A percentile compares a stretch with the other conserved stretches of the same genome.
Conservation (phyloP, 2,113 vertebrate species). For the Vombatus ursinus region DNA sequence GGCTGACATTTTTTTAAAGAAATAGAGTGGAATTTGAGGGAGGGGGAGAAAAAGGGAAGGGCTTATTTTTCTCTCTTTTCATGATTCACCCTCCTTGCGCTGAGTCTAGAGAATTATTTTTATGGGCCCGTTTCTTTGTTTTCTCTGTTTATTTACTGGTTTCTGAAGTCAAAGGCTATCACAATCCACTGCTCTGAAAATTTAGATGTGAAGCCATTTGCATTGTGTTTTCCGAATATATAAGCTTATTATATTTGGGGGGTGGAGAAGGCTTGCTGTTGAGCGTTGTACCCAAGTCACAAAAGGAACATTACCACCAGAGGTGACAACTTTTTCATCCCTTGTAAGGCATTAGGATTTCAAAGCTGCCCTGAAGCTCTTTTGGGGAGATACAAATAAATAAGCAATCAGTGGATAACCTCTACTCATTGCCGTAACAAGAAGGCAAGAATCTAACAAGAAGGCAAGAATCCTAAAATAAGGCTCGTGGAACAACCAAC, state of each 20-base stretch:
- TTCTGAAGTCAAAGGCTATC: conserved; percentile 44
- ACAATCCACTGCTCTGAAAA: neutral
- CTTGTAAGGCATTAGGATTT: conserved; percentile 46
- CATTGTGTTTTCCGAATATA: neutral
- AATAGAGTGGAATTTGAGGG: conserved; percentile 50
- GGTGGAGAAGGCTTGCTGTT: conserved; percentile 10
- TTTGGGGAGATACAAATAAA: conserved; percentile 53
- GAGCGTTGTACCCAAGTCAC: conserved; percentile 23
- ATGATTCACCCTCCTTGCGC: conserved; percentile 21
- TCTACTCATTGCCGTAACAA: neutral
- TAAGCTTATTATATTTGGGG: conserved; percentile 39
- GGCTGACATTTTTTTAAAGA: conserved; percentile 64
- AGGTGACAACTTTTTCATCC: neutral
- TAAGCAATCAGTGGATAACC: neutral
- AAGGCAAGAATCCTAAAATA: neutral
- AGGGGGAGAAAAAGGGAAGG: neutral
- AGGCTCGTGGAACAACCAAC: neutral
- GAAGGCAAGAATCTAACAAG: conserved; percentile 11
- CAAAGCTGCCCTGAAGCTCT: conserved; percentile 50
- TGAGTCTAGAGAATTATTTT: neutral
- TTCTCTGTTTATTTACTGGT: neutral
- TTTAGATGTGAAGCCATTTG: conserved; percentile 11
- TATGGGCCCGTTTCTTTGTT: neutral
- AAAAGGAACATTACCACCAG: conserved; percentile 4
- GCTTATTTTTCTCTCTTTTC: neutral